Conservation (phyloP, 2,888 invertebrate genomes). For the Callinectes sapidus region DNA sequence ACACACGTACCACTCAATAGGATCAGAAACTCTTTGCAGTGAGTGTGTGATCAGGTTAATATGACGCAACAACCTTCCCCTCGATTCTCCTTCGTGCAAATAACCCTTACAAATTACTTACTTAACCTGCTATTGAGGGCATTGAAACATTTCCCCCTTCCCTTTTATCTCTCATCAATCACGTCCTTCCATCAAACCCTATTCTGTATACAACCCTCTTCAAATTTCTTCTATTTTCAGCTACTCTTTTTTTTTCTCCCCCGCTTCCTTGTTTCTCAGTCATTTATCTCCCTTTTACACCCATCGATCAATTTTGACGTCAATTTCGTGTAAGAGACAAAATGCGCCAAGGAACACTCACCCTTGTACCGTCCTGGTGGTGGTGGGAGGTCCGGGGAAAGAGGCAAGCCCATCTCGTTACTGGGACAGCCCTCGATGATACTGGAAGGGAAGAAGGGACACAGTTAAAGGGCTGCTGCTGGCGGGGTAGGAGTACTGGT, state of each 20-base stretch:
- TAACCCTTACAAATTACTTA: not conserved
- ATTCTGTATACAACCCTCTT: not conserved
- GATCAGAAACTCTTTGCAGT: not conserved
- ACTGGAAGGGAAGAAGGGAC: not conserved
- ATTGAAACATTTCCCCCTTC: not conserved
- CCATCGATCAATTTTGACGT: constrained; percentile 22
- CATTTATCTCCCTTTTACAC: not conserved
- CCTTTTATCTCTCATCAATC: not conserved
- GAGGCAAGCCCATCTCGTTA: not conserved
- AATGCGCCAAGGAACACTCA: constrained; percentile 25
- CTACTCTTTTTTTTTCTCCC: not conserved
- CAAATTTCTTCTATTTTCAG: not conserved
- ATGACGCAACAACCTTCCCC: not conserved
- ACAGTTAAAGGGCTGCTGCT: not conserved
- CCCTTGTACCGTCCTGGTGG: not conserved
- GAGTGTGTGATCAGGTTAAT: not conserved
- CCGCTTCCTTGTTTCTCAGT: not conserved
- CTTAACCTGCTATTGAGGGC: not conserved
- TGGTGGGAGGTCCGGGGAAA: not conserved
- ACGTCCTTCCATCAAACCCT: not conserved
- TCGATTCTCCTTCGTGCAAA: not conserved
- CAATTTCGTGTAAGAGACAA: not conserved
- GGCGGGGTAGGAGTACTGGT: not conserved
- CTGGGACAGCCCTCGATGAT: not conserved
- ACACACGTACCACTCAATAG: not conserved